These are phyloP conservation scores for Plutomurus gul DNA, from an alignment of 1,140 invertebrate genomes.

Conservation along the genomic window DNA sequence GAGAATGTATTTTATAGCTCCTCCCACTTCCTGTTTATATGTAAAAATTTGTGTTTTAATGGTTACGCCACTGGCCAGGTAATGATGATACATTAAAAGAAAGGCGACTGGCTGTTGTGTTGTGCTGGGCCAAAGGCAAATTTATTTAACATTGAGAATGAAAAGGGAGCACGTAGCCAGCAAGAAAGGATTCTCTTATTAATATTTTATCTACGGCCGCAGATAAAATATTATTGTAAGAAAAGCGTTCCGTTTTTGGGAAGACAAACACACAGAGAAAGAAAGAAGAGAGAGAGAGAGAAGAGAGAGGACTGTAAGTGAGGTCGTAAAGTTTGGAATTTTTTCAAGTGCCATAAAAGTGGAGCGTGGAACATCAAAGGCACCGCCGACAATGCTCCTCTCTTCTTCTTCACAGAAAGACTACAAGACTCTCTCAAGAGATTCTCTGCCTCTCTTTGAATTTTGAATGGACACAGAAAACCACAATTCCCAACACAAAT, in stretches of 20 bases:
- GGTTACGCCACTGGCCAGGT: too few species aligned
- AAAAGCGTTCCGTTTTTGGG: too few species aligned
- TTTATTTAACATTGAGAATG: too few species aligned
- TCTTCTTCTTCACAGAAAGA: neutral
- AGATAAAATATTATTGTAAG: neutral
- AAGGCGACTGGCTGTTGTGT: too few species aligned
- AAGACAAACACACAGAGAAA: too few species aligned
- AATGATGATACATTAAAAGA: neutral
- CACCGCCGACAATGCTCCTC: neutral
- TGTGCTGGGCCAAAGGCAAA: too few species aligned
- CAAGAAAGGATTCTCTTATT: neutral
- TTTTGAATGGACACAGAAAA: neutral
- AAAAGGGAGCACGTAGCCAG: constrained; percentile 9
- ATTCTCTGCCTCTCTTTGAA: neutral
- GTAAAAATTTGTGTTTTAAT: too few species aligned
- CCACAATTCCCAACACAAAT: too few species aligned
- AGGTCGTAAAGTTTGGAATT: constrained; percentile 21
- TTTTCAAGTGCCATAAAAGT: constrained; percentile 27
- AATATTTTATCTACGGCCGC: neutral
- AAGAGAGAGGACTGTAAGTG: too few species aligned
- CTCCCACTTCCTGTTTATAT: too few species aligned
- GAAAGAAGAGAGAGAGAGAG: neutral
- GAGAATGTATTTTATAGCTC: too few species aligned
- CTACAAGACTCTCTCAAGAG: neutral
- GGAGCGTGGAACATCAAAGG: constrained; percentile 21